Conservation (phyloP, 2,888 invertebrate genomes). For the Lasioglossum malachurum region DNA sequence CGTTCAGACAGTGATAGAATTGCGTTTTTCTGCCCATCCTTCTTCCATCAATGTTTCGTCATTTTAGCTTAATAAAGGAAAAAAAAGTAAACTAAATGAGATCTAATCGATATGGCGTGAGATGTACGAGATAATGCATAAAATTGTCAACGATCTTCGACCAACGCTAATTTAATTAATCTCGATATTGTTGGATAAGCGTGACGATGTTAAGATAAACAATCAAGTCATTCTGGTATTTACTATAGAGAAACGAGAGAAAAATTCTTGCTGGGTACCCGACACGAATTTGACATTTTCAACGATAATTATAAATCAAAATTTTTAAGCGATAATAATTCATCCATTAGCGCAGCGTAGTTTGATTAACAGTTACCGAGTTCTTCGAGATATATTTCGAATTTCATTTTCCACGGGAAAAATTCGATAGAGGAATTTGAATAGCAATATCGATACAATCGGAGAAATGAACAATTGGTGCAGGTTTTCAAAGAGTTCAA, state of each 20-base stretch:
- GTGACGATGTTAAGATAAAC: constrained; percentile 51
- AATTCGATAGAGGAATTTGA: constrained; percentile 19
- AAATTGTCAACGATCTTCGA: constrained; percentile 73
- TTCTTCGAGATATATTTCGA: constrained; percentile 20
- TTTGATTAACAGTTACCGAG: constrained; percentile 27
- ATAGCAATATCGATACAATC: not conserved
- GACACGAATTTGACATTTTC: constrained; percentile 32
- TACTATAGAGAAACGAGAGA: constrained; percentile 26
- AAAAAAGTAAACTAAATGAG: constrained; percentile 29
- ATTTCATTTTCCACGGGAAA: constrained; percentile 8
- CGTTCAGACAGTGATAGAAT: constrained; percentile 69
- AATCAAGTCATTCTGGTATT: constrained; percentile 37
- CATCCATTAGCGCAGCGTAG: constrained; percentile 32
- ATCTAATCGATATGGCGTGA: constrained; percentile 63
- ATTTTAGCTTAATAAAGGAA: constrained; percentile 69
- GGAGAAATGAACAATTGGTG: not conserved
- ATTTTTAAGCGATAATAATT: constrained; percentile 25
- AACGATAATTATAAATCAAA: constrained; percentile 10
- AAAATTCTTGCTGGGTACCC: constrained; percentile 45
- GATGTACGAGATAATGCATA: constrained; percentile 57
- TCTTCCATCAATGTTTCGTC: constrained; percentile 74
- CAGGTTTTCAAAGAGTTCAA: constrained; percentile 12
- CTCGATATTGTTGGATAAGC: constrained; percentile 62
- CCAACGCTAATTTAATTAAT: constrained; percentile 71
- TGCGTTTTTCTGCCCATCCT: constrained; percentile 64